These are phyloP conservation scores for Malacoraja senta DNA, from an alignment of 2,797 vertebrate species.

Conservation along the genomic window DNA sequence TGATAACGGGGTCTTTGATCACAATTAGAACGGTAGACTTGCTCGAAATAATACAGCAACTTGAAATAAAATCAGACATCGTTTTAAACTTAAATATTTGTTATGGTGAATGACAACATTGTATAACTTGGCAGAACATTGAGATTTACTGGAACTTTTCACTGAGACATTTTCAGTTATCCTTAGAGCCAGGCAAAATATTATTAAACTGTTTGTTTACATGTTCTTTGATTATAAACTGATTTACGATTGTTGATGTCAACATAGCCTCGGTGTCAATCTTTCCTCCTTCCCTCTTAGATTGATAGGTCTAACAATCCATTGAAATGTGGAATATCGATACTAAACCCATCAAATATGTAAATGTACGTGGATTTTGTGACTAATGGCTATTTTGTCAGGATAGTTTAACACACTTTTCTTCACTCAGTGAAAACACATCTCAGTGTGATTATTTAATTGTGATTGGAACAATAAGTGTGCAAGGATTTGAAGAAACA, in stretches of 20 bases:
- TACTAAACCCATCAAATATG: neutral
- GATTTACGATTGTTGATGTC: neutral
- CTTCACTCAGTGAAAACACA: neutral
- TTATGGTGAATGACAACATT: neutral
- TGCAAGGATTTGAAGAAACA: neutral
- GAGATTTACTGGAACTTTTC: too few relatives aligned
- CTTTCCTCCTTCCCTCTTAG: neutral
- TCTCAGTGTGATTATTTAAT: neutral
- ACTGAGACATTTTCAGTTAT: neutral
- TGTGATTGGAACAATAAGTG: neutral
- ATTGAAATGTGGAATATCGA: neutral
- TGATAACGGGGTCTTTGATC: neutral
- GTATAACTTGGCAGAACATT: neutral
- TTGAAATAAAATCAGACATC: neutral
- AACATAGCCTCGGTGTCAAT: neutral
- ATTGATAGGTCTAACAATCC: neutral
- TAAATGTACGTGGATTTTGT: neutral
- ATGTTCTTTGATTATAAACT: neutral
- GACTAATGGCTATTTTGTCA: neutral
- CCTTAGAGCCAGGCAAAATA: neutral
- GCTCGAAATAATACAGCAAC: neutral
- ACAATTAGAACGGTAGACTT: neutral
- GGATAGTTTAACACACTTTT: neutral
- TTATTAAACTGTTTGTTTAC: neutral
- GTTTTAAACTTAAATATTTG: neutral